Evolutionary conservation across 2,888 invertebrate genomes (phyloP).

Genomic region (Ctenicera cuprea): DNA sequence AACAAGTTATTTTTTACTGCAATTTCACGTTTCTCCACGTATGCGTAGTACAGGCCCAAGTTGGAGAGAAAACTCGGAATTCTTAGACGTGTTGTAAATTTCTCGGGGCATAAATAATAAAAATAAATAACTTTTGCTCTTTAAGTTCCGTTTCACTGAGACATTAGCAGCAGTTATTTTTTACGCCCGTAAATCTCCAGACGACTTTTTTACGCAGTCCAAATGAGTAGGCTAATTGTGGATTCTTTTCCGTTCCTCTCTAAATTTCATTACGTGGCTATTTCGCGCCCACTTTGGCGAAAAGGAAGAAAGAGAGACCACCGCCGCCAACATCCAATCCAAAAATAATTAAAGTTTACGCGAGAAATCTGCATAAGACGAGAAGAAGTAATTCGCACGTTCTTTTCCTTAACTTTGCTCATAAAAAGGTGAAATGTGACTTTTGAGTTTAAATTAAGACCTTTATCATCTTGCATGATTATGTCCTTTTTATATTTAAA

Average conservation of each 20-base stretch:
- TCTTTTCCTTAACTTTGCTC: slow-evolving; percentile 47
- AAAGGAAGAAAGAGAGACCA: slow-evolving; percentile 2
- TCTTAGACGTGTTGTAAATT: slow-evolving; percentile 31
- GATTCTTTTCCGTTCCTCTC: slow-evolving; percentile 21
- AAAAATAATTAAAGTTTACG: slow-evolving; percentile 53
- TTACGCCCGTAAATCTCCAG: slow-evolving; percentile 34
- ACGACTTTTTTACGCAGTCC: slow-evolving; percentile 37
- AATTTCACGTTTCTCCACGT: slow-evolving; percentile 8
- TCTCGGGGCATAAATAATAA: slow-evolving; percentile 34
- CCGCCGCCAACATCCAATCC: slow-evolving; percentile 28
- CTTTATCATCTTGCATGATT: slow-evolving; percentile 43
- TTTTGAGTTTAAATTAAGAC: slow-evolving; percentile 56
- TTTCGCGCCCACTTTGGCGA: background rate
- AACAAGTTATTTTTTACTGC: background rate
- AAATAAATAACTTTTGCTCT: slow-evolving; percentile 26
- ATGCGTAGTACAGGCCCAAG: slow-evolving; percentile 6
- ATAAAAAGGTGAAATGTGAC: slow-evolving; percentile 50
- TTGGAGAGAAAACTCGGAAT: slow-evolving; percentile 18
- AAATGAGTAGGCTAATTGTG: slow-evolving; percentile 42
- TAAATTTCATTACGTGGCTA: slow-evolving; percentile 36
- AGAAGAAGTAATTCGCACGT: slow-evolving; percentile 49
- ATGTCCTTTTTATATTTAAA: slow-evolving; percentile 42
- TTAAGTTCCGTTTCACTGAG: slow-evolving; percentile 26
- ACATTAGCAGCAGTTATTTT: slow-evolving; percentile 27
- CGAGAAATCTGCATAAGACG: slow-evolving; percentile 49